A percentile compares a stretch with the other conserved stretches of the same genome.
Evolutionary conservation across 2,113 vertebrate species (phyloP).

Genomic region (Acrocephalus arundinaceus): DNA sequence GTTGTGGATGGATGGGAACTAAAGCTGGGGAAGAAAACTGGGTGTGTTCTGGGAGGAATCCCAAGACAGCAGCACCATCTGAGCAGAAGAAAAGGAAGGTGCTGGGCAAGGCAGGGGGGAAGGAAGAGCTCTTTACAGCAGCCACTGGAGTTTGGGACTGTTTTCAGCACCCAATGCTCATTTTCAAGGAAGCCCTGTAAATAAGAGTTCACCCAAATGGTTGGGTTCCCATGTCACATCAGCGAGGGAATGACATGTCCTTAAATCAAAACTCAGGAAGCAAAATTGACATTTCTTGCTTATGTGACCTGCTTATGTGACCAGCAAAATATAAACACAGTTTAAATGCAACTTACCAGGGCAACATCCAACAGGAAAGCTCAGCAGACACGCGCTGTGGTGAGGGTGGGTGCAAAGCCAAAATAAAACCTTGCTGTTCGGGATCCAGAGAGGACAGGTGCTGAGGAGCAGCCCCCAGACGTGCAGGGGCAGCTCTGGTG

Average conservation of each 20-base stretch:
- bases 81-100: neutral
- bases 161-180: neutral
- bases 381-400: fast-evolving
- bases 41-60: neutral
- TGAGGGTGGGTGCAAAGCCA: neutral
- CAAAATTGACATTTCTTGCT: neutral
- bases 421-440: neutral
- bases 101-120: fast-evolving
- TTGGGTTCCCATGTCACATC: neutral
- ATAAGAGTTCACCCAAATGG: neutral
- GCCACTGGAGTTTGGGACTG: neutral
- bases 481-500: fast-evolving
- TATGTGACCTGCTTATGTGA: neutral
- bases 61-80: neutral
- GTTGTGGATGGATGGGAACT: neutral
- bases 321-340: neutral
- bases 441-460: fast-evolving
- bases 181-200: neutral
- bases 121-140: neutral
- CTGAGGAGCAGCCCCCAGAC: neutral
- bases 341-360: neutral
- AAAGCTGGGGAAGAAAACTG: neutral
- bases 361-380: neutral
- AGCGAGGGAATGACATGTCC: neutral
- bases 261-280: neutral